Evolutionary conservation across 2,797 vertebrate species (phyloP), one percentile per base, ranked within the genome.

Genomic region (Discoglossus pictus): DNA sequence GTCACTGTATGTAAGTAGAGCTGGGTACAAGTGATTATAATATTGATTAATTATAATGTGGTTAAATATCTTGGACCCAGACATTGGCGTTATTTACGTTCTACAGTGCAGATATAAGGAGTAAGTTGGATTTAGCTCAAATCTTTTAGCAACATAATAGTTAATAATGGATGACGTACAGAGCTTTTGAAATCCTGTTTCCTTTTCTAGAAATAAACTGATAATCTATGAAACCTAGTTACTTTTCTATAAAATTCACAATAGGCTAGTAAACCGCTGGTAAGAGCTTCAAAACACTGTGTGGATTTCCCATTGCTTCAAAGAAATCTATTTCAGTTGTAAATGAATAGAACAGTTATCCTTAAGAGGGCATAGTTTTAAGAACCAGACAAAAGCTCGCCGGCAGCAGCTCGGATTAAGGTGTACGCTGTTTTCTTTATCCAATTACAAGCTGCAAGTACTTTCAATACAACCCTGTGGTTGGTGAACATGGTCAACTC

Each of bases 321-420:
- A 58, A 66, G 43, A 66, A 56, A 58, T 66, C 40, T 63, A 39
- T 52, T 63, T 52, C 48, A 46, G 18, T 47, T 27, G 20, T 42
- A 39, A 48, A 48, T 58, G 53, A 66, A 66, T 66, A 12, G 54
- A 65, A 58, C 38, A 40, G 64, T 44, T 58, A 13, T 40, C 36
- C 43, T 58, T 58, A 48, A 34, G 46, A 51, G 35, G 42, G 46
- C 36, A 40, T 20, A 6, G 42, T 35, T 48, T 54, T 34, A 67
- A 42, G 24, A 51, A 20, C 34, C 21, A 15, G 11, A 66, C 44
- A 35, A 66, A 65, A 40, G 53, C 15, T 25, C 12, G 17, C 53
- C 53, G 34, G 11, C 42, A 36, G 58, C 43, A 56, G 35, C 42
- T 21, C 31, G 3, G 13, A n/a, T 31, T 47, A 55, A 65, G 48